Evolutionary conservation across 64 coral and sea anemone genomes (phyloP).

Genomic region (Acropora tenuis): DNA sequence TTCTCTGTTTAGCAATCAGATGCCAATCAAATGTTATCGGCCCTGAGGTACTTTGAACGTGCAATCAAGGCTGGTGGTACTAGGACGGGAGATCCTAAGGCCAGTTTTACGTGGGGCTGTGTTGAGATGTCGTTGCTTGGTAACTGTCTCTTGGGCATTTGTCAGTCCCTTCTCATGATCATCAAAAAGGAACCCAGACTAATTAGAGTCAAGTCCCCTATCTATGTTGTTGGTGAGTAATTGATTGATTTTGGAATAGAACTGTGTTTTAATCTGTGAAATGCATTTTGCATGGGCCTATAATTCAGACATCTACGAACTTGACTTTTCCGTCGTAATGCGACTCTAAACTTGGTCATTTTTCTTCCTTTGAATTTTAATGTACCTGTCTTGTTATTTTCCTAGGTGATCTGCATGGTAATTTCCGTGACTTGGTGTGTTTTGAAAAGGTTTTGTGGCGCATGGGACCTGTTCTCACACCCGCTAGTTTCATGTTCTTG

Average conservation of each 20-base stretch:
- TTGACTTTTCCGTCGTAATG: neutral
- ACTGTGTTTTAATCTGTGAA: neutral
- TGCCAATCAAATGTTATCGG: conserved; percentile 82
- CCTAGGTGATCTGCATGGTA: conserved; percentile 80
- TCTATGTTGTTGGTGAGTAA: conserved; percentile 66
- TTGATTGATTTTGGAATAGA: neutral
- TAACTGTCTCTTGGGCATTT: conserved; percentile 74
- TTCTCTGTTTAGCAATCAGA: conserved; percentile 67
- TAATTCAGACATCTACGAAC: too few species aligned
- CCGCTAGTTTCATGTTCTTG: conserved; percentile 79
- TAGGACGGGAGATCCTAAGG: conserved; percentile 8
- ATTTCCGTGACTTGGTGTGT: conserved; percentile 89
- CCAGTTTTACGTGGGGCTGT: conserved; percentile 68
- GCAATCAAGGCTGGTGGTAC: conserved; percentile 37
- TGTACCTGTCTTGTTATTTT: neutral
- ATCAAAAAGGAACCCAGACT: conserved; percentile 69
- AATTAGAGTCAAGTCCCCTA: conserved; percentile 63
- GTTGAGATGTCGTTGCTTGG: conserved; percentile 71
- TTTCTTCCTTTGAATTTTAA: too few species aligned
- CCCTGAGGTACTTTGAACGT: conserved; percentile 79
- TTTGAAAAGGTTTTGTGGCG: conserved; percentile 87
- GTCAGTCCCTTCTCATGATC: conserved; percentile 58
- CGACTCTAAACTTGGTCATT: too few species aligned
- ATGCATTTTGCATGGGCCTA: too few species aligned
- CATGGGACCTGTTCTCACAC: conserved; percentile 81